These are phyloP conservation scores for Dolichopus griseipennis DNA, from an alignment of 2,888 invertebrate species.

Conservation along the genomic window DNA sequence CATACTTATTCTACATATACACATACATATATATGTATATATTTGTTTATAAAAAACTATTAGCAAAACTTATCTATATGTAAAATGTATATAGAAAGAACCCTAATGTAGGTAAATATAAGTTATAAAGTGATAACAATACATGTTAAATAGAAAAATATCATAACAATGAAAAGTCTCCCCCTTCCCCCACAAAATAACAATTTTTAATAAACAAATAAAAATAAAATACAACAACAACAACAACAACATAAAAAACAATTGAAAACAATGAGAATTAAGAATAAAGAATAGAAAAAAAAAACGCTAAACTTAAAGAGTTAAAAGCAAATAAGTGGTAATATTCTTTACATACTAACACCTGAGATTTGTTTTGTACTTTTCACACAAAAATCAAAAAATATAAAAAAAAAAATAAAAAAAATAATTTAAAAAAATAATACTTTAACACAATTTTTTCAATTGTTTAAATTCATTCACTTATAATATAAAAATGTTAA, in stretches of 20 bases:
- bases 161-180: too few relatives aligned
- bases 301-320: background rate
- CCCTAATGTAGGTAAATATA: too few relatives aligned
- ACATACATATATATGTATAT: too few relatives aligned
- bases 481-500: background rate
- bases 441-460: background rate
- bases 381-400: background rate
- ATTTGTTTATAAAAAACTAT: too few relatives aligned
- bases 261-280: background rate
- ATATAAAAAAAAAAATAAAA: background rate
- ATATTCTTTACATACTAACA: conserved; percentile 2
- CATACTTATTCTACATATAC: too few relatives aligned
- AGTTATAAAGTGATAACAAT: too few relatives aligned
- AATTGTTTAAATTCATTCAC: conserved; percentile 6
- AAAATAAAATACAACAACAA: background rate
- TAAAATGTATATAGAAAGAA: too few relatives aligned
- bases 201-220: too few relatives aligned
- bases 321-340: conserved; percentile 1
- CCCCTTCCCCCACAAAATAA: too few relatives aligned
- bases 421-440: background rate
- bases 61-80: too few relatives aligned
- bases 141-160: too few relatives aligned
- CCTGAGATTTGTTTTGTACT: background rate
- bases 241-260: background rate
- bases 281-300: too few relatives aligned